Evolutionary conservation across 2,797 vertebrate species (phyloP).

Genomic region (Sebastes trivittatus): DNA sequence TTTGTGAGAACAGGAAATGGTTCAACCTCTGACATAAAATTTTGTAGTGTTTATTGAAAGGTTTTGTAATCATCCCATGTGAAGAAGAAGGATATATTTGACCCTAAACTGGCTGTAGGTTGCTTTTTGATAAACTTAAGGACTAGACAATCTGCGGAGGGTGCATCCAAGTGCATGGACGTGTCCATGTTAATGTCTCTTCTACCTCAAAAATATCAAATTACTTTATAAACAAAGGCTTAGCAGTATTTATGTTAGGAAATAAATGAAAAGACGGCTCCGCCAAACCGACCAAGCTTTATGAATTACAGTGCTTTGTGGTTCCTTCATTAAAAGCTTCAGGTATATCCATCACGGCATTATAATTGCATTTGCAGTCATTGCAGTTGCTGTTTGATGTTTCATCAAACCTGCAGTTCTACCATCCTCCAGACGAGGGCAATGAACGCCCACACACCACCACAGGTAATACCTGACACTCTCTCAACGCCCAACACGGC

Average conservation of each 20-base stretch:
- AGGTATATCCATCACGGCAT: neutral
- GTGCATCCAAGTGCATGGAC: neutral
- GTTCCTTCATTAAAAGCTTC: slow-evolving; percentile 30
- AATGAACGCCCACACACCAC: slow-evolving; percentile 64
- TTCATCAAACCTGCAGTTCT: slow-evolving; percentile 65
- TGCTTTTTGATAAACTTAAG: neutral
- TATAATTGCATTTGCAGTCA: neutral
- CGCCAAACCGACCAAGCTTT: neutral
- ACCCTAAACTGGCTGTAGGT: neutral
- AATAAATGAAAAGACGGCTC: slow-evolving; percentile 3
- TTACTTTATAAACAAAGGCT: neutral
- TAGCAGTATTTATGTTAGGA: neutral
- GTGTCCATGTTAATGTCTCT: neutral
- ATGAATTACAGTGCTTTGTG: neutral
- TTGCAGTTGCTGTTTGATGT: neutral
- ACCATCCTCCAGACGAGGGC: slow-evolving; percentile 74
- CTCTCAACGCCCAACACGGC: slow-evolving; percentile 33
- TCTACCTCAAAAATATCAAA: neutral
- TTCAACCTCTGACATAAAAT: neutral
- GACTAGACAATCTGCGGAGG: neutral
- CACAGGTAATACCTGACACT: slow-evolving; percentile 71
- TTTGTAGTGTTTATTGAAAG: neutral
- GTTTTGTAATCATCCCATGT: neutral
- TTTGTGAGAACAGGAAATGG: neutral
- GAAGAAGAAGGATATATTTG: neutral